These are phyloP conservation scores for Cantharis rufa DNA, from an alignment of 2,888 invertebrate genomes.

Conservation along the genomic window DNA sequence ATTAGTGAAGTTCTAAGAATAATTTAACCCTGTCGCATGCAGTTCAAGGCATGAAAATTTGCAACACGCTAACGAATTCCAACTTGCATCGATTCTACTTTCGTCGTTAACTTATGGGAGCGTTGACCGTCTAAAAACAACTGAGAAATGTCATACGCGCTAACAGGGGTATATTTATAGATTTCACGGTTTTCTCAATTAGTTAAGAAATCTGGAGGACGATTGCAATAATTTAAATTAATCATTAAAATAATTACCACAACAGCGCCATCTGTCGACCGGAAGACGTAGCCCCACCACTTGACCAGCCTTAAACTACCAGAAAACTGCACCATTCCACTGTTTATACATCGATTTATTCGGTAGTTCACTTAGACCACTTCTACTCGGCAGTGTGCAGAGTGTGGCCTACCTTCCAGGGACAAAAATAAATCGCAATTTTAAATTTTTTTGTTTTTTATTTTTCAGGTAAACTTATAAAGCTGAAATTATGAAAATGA, in stretches of 20 bases:
- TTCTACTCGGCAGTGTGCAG: not conserved
- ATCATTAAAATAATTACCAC: not conserved
- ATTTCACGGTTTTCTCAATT: slow-evolving; percentile 18
- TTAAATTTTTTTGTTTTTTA: too few relatives aligned
- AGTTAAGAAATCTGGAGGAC: not conserved
- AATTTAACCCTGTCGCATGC: slow-evolving; percentile 48
- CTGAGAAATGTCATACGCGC: slow-evolving; percentile 45
- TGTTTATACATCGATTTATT: not conserved
- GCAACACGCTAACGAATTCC: slow-evolving; percentile 47
- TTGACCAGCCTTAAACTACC: not conserved
- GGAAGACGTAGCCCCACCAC: not conserved
- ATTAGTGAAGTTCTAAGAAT: slow-evolving; percentile 39
- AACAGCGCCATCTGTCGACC: not conserved
- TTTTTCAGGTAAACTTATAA: too few relatives aligned
- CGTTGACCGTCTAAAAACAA: slow-evolving; percentile 50
- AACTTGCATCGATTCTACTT: slow-evolving; percentile 44
- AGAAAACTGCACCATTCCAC: not conserved
- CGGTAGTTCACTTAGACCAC: not conserved
- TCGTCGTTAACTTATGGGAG: slow-evolving; percentile 38
- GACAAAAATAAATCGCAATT: too few relatives aligned
- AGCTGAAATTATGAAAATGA: too few relatives aligned
- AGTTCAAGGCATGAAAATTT: slow-evolving; percentile 47
- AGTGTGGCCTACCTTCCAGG: not conserved
- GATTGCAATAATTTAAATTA: not conserved
- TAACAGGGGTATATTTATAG: slow-evolving; percentile 49